These are phyloP conservation scores for Lethocerus indicus DNA, from an alignment of 1,140 invertebrate genomes.

Conservation along the genomic window DNA sequence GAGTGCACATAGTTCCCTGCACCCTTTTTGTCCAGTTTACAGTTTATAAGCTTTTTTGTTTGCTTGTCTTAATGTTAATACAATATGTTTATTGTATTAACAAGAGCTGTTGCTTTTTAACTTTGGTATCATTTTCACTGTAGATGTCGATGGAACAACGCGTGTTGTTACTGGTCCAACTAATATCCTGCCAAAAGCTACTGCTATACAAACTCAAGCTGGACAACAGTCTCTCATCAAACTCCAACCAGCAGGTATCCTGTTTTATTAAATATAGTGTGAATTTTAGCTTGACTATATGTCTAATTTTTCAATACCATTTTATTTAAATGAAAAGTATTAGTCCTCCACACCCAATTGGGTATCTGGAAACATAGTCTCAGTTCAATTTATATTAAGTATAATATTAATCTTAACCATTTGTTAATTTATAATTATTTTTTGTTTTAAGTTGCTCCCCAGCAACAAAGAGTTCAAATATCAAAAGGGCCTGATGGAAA, in stretches of 20 bases:
- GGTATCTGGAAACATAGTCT: background rate
- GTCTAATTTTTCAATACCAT: background rate
- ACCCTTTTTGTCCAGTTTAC: no score
- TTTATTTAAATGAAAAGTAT: background rate
- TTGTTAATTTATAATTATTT: background rate
- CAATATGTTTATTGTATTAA: no score
- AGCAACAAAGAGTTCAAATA: conserved; percentile 79
- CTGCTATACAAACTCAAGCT: conserved; percentile 22
- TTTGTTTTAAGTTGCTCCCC: conserved; percentile 14
- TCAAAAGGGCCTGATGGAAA: conserved; percentile 78
- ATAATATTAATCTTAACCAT: background rate
- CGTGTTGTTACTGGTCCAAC: conserved; percentile 43
- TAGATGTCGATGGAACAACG: conserved; percentile 51
- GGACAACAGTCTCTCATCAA: conserved; percentile 28
- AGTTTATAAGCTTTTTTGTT: no score
- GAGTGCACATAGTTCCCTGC: no score
- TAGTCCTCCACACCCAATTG: background rate
- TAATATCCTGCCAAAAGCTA: conserved; percentile 32
- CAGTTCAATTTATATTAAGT: background rate
- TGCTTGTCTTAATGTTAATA: no score
- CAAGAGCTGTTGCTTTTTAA: no score
- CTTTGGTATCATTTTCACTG: no score
- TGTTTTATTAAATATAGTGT: background rate
- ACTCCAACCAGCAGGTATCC: conserved; percentile 17
- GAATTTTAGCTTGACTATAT: background rate